Percentiles rank a stretch among this genome's conserved stretches.
phyloP scores from a whole-genome alignment of 2,888 invertebrate species.

The Hydriomena furcata region DNA sequence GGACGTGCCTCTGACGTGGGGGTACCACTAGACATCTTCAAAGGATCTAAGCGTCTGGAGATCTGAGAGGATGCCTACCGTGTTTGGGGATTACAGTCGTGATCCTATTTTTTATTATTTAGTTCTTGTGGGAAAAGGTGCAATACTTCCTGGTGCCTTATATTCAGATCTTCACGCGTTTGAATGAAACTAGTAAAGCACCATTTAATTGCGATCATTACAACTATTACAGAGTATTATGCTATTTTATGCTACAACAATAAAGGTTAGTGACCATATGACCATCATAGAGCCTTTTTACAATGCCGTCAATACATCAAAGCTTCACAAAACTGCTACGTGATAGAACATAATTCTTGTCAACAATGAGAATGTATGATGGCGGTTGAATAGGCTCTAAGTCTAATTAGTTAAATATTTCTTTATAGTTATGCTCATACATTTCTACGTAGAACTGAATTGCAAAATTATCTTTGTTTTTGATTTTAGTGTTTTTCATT shows the following conservation, averaged over 20 bases:
- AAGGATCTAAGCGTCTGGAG: too few relatives aligned
- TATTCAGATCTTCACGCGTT: background rate
- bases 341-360: constrained; percentile 19
- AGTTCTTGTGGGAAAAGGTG: too few relatives aligned
- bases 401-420: constrained; percentile 11
- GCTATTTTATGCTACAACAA: constrained; percentile 1
- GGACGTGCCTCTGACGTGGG: too few relatives aligned
- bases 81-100: too few relatives aligned
- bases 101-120: too few relatives aligned
- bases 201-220: too few relatives aligned
- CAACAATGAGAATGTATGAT: constrained; percentile 11
- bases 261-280: constrained; percentile 10
- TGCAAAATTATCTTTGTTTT: too few relatives aligned
- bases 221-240: background rate
- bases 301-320: constrained; percentile 17
- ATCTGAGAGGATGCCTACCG: too few relatives aligned
- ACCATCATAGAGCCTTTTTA: constrained; percentile 5
- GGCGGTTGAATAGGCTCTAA: constrained; percentile 7
- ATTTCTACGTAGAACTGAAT: background rate
- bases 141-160: too few relatives aligned
- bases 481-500: too few relatives aligned
- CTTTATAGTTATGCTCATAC: constrained; percentile 11
- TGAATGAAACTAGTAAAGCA: too few relatives aligned
- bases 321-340: constrained; percentile 15
- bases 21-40: too few relatives aligned